Conservation (phyloP, 2,888 invertebrate species). For the Antitype chi region DNA sequence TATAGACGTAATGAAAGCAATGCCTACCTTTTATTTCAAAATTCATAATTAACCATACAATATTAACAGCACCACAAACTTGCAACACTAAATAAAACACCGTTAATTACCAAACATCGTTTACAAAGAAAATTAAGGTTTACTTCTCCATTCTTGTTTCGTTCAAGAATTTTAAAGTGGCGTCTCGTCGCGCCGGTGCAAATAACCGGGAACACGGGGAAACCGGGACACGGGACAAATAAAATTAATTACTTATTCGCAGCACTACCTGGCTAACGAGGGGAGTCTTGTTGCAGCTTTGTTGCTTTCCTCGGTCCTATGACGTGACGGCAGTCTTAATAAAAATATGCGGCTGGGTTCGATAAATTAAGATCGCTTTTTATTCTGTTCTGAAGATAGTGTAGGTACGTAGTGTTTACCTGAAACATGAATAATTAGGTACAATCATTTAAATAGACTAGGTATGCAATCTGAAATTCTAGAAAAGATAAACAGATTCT, state of each 20-base stretch:
- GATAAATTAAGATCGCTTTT: background rate
- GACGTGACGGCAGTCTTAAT: slow-evolving; percentile 56
- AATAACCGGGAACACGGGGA: slow-evolving; percentile 57
- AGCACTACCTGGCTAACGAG: slow-evolving; percentile 70
- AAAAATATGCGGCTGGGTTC: slow-evolving; percentile 24
- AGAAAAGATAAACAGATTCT: too few relatives aligned
- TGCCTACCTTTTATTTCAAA: background rate
- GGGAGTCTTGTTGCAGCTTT: slow-evolving; percentile 53
- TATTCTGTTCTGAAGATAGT: background rate
- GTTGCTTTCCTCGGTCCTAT: slow-evolving; percentile 33
- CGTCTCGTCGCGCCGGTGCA: slow-evolving; percentile 59
- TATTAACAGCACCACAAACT: slow-evolving; percentile 16
- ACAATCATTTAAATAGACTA: background rate
- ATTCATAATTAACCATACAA: slow-evolving; percentile 17
- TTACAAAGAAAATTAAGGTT: slow-evolving; percentile 64
- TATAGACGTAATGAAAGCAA: background rate
- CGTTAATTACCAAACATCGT: slow-evolving; percentile 58
- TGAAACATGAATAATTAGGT: background rate
- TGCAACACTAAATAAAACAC: slow-evolving; percentile 46
- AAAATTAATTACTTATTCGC: slow-evolving; percentile 72
- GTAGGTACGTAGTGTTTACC: background rate
- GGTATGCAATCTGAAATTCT: background rate
- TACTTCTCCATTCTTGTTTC: slow-evolving; percentile 59
- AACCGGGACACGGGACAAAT: slow-evolving; percentile 65
- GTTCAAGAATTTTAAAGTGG: slow-evolving; percentile 67